These are phyloP conservation scores for Myiagra hebetior DNA, from an alignment of 2,113 vertebrate species.

Conservation along the genomic window DNA sequence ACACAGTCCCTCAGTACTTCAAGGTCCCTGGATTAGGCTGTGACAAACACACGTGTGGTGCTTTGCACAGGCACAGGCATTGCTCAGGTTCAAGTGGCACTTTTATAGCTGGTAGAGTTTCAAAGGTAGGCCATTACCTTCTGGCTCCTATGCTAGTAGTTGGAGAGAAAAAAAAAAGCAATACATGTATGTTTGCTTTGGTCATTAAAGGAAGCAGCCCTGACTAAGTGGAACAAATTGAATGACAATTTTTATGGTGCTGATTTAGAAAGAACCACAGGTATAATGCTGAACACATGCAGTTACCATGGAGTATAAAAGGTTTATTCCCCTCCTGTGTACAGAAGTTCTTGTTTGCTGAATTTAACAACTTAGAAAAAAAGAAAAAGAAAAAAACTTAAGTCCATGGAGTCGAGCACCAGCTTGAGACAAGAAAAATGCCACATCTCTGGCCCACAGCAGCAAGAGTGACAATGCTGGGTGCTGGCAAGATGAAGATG, in stretches of 20 bases:
- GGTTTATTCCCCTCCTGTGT: neutral
- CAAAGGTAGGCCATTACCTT: neutral
- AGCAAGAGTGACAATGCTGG: neutral
- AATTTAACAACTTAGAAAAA: too few relatives aligned
- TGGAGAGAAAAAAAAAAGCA: neutral
- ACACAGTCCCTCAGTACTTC: neutral
- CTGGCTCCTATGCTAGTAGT: neutral
- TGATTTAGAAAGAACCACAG: neutral
- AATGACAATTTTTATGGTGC: neutral
- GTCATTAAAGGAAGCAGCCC: neutral
- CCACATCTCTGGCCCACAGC: neutral
- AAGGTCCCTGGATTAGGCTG: neutral
- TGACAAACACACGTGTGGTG: rapidly evolving
- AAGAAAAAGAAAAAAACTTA: neutral
- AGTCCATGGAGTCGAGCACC: rapidly evolving
- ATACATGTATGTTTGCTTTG: neutral
- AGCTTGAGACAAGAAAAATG: neutral
- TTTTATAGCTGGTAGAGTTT: neutral
- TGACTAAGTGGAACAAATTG: neutral
- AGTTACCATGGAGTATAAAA: neutral
- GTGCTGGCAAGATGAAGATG: neutral
- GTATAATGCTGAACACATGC: neutral
- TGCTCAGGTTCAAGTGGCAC: neutral
- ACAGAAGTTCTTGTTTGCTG: neutral
- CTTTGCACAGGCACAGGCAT: neutral